Evolutionary conservation across 1,140 invertebrate genomes (phyloP).

Genomic region (Cydia strobilella): DNA sequence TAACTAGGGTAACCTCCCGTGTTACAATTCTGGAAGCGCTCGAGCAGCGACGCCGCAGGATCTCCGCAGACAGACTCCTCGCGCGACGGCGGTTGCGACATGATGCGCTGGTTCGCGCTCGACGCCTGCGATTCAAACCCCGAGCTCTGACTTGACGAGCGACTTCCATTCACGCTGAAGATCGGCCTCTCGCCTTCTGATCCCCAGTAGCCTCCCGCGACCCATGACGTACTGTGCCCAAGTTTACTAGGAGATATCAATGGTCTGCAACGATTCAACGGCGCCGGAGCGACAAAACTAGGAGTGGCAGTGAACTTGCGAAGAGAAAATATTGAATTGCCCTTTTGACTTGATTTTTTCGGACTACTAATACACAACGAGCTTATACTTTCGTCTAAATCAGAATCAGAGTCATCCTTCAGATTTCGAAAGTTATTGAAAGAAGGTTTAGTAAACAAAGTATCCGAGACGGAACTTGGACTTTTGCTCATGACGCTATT

Average conservation of each 20-base stretch:
- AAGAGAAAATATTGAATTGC: conserved; percentile 68
- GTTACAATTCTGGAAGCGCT: conserved; percentile 57
- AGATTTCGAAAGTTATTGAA: conserved; percentile 72
- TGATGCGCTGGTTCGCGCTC: conserved; percentile 66
- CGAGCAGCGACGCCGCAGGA: conserved; percentile 53
- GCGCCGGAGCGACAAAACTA: conserved; percentile 68
- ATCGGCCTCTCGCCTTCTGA: conserved; percentile 65
- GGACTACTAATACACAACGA: conserved; percentile 69
- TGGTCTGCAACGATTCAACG: conserved; percentile 57
- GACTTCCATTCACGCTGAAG: conserved; percentile 69
- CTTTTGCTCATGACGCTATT: conserved; percentile 57
- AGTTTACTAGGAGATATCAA: conserved; percentile 76
- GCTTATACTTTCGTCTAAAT: conserved; percentile 76
- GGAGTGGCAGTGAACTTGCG: conserved; percentile 73
- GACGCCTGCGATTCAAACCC: conserved; percentile 78
- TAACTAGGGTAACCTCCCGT: conserved; percentile 45
- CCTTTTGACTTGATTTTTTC: conserved; percentile 55
- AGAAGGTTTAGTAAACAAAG: conserved; percentile 65
- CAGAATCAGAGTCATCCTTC: conserved; percentile 73
- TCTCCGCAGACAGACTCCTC: conserved; percentile 74
- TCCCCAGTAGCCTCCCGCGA: conserved; percentile 79
- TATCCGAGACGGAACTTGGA: conserved; percentile 58
- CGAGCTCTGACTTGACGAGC: conserved; percentile 79
- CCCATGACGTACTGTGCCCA: conserved; percentile 76
- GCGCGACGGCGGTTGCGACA: conserved; percentile 70